These are phyloP conservation scores for Stenurella melanura DNA, from an alignment of 2,888 invertebrate species.

Conservation along the genomic window DNA sequence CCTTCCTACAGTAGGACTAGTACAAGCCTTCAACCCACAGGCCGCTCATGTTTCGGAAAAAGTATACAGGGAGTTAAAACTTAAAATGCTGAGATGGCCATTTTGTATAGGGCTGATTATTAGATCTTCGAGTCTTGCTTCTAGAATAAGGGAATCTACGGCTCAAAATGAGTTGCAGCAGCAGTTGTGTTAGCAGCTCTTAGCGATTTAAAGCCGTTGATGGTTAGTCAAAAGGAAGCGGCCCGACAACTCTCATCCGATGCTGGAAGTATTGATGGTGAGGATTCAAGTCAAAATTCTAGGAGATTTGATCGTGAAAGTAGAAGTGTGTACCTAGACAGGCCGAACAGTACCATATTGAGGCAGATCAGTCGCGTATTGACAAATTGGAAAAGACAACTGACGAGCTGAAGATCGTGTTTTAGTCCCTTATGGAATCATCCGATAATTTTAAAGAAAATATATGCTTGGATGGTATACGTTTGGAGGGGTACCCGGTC, in stretches of 20 bases:
- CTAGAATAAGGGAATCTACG: conserved; percentile 1
- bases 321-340: too few relatives aligned
- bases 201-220: conserved; percentile 15
- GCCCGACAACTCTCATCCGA: conserved; percentile 20
- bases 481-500: too few relatives aligned
- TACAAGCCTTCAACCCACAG: not conserved
- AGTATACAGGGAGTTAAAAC: not conserved
- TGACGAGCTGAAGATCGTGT: conserved; percentile 12
- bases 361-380: not conserved
- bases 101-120: not conserved
- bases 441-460: not conserved
- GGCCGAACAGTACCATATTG: not conserved
- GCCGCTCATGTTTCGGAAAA: not conserved
- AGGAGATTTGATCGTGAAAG: not conserved
- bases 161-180: conserved; percentile 27
- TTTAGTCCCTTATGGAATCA: conserved; percentile 15
- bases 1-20: not conserved
- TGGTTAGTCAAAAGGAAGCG: conserved; percentile 13
- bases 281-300: not conserved
- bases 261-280: not conserved
- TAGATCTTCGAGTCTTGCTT: not conserved
- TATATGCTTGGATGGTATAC: too few relatives aligned
- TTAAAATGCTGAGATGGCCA: not conserved
- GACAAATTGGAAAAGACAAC: conserved; percentile 12
- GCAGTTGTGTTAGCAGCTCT: conserved; percentile 17